Evolutionary conservation across 2,888 invertebrate genomes (phyloP).

Genomic region (Formica aserva): DNA sequence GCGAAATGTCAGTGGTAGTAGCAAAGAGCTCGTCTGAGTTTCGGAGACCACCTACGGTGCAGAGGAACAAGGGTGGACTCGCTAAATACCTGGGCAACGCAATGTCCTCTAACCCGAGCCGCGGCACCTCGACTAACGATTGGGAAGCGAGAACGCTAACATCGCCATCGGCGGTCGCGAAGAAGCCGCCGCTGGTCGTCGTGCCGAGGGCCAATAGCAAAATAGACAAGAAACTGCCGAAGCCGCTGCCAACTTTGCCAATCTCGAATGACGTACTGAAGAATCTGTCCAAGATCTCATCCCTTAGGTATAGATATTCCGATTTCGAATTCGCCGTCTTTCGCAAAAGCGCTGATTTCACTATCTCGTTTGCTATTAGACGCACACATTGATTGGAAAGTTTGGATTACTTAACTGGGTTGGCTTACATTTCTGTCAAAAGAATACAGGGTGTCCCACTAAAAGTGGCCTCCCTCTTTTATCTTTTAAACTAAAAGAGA

Average conservation of each 20-base stretch:
- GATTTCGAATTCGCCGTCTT: neutral
- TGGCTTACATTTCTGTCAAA: neutral
- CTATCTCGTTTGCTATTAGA: conserved; percentile 2
- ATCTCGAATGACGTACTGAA: conserved; percentile 80
- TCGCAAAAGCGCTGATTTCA: neutral
- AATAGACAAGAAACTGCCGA: conserved; percentile 87
- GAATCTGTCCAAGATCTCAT: conserved; percentile 81
- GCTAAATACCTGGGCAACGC: conserved; percentile 80
- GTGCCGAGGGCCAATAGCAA: conserved; percentile 87
- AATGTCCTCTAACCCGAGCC: conserved; percentile 70
- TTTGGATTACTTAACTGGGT: neutral
- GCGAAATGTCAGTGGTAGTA: conserved; percentile 81
- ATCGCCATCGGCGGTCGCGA: conserved; percentile 83
- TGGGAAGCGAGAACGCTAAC: conserved; percentile 80
- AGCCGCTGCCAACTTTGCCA: conserved; percentile 86
- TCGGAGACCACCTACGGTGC: conserved; percentile 83
- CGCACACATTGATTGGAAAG: neutral
- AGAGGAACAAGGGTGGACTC: conserved; percentile 83
- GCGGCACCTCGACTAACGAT: conserved; percentile 72
- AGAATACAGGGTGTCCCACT: no score
- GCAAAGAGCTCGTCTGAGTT: conserved; percentile 83
- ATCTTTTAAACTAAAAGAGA: no score
- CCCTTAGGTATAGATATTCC: conserved; percentile 68
- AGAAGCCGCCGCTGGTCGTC: conserved; percentile 86
- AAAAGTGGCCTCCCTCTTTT: no score